These are phyloP conservation scores for Arrhopalites spinosus DNA, from an alignment of 2,888 invertebrate species.

Conservation along the genomic window DNA sequence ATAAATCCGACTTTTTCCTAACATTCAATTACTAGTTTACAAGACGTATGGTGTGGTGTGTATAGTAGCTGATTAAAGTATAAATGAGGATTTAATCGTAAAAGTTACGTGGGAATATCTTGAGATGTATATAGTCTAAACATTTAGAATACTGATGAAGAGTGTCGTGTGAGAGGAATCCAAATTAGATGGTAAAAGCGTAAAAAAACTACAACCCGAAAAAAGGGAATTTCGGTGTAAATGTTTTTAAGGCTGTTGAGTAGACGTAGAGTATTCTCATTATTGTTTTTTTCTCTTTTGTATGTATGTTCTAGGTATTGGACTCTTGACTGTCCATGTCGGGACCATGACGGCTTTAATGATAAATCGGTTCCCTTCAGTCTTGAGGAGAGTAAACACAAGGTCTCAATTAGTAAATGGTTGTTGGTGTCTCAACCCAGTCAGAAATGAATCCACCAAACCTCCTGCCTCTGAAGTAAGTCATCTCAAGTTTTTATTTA, in stretches of 20 bases:
- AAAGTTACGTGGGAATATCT: too few relatives aligned
- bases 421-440: slow-evolving; percentile 2
- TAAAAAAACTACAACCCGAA: background rate
- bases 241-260: background rate
- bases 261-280: background rate
- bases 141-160: background rate
- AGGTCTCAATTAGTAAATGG: slow-evolving; percentile 23
- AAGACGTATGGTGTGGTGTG: too few relatives aligned
- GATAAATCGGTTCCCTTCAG: slow-evolving; percentile 28
- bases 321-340: background rate
- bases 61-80: too few relatives aligned
- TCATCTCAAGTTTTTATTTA: slow-evolving; percentile 18
- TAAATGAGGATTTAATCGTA: too few relatives aligned
- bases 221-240: slow-evolving; percentile 2
- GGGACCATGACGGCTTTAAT: slow-evolving; percentile 18
- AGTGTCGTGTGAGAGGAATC: slow-evolving; percentile 5
- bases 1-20: too few relatives aligned
- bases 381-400: slow-evolving; percentile 9
- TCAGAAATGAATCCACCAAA: slow-evolving; percentile 24
- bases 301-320: slow-evolving; percentile 21
- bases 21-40: too few relatives aligned
- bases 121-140: too few relatives aligned
- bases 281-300: background rate
- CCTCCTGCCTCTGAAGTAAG: slow-evolving; percentile 27
- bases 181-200: background rate